phyloP scores from a whole-genome alignment of 2,797 vertebrate species.

The Alectoris magna region DNA sequence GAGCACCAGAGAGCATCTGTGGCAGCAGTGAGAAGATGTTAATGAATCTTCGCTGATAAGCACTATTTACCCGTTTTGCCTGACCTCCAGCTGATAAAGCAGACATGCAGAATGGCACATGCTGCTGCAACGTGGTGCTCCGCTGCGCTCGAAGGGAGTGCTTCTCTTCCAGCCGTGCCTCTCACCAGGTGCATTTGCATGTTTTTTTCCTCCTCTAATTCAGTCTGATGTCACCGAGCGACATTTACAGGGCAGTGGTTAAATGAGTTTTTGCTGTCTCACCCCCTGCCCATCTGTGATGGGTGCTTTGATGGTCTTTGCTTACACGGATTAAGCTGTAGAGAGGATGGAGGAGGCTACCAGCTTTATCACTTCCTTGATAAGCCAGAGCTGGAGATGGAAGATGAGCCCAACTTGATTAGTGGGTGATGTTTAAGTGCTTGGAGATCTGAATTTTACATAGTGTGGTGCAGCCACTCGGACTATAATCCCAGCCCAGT shows the following conservation, averaged over 20 bases:
- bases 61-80: neutral
- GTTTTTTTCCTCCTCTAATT: neutral
- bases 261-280: neutral
- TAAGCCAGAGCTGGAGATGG: slow-evolving; percentile 46
- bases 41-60: neutral
- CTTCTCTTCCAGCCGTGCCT: neutral
- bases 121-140: neutral
- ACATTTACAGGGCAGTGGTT: accelerated
- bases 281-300: neutral
- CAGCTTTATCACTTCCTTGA: slow-evolving; percentile 42
- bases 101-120: neutral
- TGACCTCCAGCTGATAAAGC: slow-evolving; percentile 1
- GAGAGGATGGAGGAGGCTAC: neutral
- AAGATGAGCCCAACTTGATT: slow-evolving; percentile 43
- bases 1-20: neutral
- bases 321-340: neutral
- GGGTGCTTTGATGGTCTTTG: neutral
- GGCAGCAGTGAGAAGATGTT: neutral
- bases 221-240: neutral
- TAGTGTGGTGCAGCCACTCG: neutral
- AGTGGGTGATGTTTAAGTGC: slow-evolving; percentile 26
- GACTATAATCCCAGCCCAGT: slow-evolving; percentile 55
- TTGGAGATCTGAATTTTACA: slow-evolving; percentile 41
- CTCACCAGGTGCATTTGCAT: neutral
- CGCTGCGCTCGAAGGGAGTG: neutral